Percentiles rank a stretch among this genome's conserved stretches.
Evolutionary conservation across 2,113 vertebrate species (phyloP).

Genomic region (Alectura lathami): DNA sequence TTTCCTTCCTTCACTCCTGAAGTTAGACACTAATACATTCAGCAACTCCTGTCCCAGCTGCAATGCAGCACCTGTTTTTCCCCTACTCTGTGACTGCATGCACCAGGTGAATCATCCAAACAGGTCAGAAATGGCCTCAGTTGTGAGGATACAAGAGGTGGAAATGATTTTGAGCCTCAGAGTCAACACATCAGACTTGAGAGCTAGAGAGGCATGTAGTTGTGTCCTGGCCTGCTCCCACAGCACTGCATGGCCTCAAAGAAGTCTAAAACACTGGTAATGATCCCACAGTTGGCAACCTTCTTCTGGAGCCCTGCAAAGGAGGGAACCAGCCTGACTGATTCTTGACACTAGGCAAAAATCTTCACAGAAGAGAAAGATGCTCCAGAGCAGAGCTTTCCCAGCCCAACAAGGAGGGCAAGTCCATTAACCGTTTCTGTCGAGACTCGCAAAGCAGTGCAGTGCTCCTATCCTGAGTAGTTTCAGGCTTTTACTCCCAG

Average conservation of each 20-base stretch:
- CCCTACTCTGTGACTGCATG: neutral
- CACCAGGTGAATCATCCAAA: neutral
- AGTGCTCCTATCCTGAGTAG: accelerated
- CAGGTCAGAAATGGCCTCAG: neutral
- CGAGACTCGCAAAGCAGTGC: neutral
- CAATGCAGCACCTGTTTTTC: neutral
- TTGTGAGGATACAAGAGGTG: neutral
- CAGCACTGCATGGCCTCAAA: neutral
- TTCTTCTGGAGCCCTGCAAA: neutral
- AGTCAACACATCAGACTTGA: neutral
- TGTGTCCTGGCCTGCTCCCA: neutral
- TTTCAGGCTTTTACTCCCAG: neutral
- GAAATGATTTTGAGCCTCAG: neutral
- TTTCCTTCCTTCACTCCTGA: neutral
- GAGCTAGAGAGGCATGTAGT: neutral
- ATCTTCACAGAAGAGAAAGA: neutral
- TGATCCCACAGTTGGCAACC: neutral
- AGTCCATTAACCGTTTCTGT: neutral
- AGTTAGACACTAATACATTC: neutral
- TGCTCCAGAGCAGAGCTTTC: neutral
- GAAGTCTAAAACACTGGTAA: neutral
- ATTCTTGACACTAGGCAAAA: neutral
- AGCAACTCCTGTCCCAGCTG: neutral
- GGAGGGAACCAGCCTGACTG: neutral
- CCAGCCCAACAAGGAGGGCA: neutral